Evolutionary conservation across 37 sponge, comb jelly and placozoan genomes (phyloP), one percentile per base, ranked within the genome.

Genomic region (Axinella damicornis): DNA sequence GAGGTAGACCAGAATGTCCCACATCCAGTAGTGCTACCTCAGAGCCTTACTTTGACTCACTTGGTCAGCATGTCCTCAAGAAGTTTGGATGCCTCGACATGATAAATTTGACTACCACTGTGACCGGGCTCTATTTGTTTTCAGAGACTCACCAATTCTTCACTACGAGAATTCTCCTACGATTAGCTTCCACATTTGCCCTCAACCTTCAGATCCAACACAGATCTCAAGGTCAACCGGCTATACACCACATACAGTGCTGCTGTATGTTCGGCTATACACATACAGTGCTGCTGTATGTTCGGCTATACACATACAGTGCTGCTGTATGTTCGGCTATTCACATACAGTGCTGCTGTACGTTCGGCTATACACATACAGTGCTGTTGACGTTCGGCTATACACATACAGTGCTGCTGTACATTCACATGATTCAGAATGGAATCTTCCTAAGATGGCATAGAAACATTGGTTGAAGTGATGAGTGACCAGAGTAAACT

Each of bases 401-500:
- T n/a, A n/a, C n/a, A n/a, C n/a, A n/a, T n/a, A n/a, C n/a, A n/a
- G n/a, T n/a, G n/a, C n/a, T n/a, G n/a, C n/a, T n/a, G n/a, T n/a
- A n/a, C n/a, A n/a, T n/a, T n/a, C n/a, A n/a, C n/a, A n/a, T n/a
- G n/a, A n/a, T n/a, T 73, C 72, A 55, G 19, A 57, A 9, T 73
- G 83, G 83, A 2, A 73, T 83, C 21, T 25, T 37, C 18, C 34
- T 12, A 62, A 17, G 9, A 59, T 63, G 83, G 66, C 11, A 73
- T 69, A 27, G 71, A 61, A 32, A 36, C 24, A 17, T 12, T 69
- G 27, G 74, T 83, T 25, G 83, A 83, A 72, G 34, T n/a, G n/a
- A n/a, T 83, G 46, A 38, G 57, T 21, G 62, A 57, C 11, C 58
- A 71, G 54, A n/a, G 4, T 30, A 60, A 56, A 28, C 27, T 35